Conservation (phyloP, 2,888 invertebrate genomes). For the Harmothoe impar region DNA sequence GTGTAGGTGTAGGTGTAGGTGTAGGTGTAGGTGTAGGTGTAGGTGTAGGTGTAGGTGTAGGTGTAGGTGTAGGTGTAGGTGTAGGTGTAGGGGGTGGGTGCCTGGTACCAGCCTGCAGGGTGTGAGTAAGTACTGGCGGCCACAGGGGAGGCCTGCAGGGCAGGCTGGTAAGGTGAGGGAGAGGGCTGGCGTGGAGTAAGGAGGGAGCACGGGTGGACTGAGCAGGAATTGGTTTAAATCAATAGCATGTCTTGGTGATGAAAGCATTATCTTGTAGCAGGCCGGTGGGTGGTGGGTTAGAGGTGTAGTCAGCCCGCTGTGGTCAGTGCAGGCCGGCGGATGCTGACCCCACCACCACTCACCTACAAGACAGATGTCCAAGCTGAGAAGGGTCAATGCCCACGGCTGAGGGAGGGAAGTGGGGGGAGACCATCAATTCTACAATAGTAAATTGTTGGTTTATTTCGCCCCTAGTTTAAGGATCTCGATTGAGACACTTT, state of each 20-base stretch:
- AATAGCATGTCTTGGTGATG: slow-evolving; percentile 19
- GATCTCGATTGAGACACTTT: too few relatives aligned
- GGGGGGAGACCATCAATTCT: neutral
- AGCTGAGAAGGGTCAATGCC: too few relatives aligned
- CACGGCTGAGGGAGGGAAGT: neutral
- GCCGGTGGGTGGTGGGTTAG: neutral
- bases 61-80: too few relatives aligned
- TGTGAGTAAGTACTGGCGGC: neutral
- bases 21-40: too few relatives aligned
- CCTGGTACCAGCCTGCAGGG: neutral
- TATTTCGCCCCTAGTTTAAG: too few relatives aligned
- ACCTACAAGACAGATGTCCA: slow-evolving; percentile 3
- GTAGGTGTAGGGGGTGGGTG: too few relatives aligned
- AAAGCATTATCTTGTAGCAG: slow-evolving; percentile 20
- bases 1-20: too few relatives aligned
- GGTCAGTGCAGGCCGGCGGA: neutral
- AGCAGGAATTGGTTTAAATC: neutral
- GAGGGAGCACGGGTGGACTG: neutral
- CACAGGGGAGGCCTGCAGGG: neutral
- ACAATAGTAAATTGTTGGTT: too few relatives aligned
- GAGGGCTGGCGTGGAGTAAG: neutral
- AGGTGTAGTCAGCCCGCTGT: neutral
- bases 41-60: too few relatives aligned
- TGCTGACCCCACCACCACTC: neutral
- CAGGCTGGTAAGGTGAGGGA: neutral